Base-by-base conservation (phyloP, 2,113 vertebrate genomes). In the Agapornis roseicollis region DNA sequence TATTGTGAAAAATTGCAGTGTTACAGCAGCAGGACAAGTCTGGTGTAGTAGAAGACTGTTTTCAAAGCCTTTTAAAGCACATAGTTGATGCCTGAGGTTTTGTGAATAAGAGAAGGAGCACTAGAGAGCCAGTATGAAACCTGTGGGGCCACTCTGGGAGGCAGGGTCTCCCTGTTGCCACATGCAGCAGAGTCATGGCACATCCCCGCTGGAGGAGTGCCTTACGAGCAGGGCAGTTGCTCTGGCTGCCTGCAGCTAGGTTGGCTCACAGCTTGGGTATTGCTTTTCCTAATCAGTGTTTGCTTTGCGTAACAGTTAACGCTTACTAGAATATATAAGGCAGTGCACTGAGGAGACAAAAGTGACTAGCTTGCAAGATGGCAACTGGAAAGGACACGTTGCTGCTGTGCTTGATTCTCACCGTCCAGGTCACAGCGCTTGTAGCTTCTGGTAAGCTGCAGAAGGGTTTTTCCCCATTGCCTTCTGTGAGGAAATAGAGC, bases 121-220 rank as follows among this genome's bases (percentile, higher is more conserved):
- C 17, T 1, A 11, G 10, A 29, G 9, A 58, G 65, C 25, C 50
- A 7, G 20, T 7, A 2, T 27, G 53, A 69, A 35, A n/a, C 9
- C 37, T 4, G 7, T 0, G 18, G 49, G 47, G 14, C 41, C 20
- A 6, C 6, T 23, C 17, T 33, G 20, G 35, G 4, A n/a, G 28
- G 46, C 70, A 35, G 24, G 25, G 31, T 47, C 24, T 82, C 46
- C 19, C 7, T 10, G 8, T 7, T 12, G 24, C 44, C 10, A 15
- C 1, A 1, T 0, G 2, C 28, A 18, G 33, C 29, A 8, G 33
- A 13, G 13, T 58, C 9, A 2, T 58, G 56, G 3, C 6, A 9
- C 19, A 4, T 52, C 19, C 7, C 35, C 41, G 14, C 10, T 7
- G 1, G 5, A 50, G 52, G 14, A 28, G 47, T 6, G 49, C 35